Evolutionary conservation across 2,888 invertebrate species (phyloP), one percentile per base, ranked within the genome.

Genomic region (Philereme transversata): DNA sequence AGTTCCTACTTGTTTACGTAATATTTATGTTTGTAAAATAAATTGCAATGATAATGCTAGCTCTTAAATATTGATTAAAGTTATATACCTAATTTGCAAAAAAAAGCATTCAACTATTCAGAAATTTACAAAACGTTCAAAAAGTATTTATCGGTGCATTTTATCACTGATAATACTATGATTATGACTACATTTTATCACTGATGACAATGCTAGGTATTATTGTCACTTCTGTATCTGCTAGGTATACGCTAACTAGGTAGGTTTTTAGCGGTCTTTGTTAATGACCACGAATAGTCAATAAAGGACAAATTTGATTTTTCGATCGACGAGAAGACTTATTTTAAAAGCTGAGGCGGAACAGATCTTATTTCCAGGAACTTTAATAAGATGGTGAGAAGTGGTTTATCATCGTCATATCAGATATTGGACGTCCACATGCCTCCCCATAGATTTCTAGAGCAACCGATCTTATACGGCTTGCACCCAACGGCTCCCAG

Each of bases 261-360:
- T 69, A 67, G 70, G 73, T 73, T 75, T 76, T 83, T 77, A 78
- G 79, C 74, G 65, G 50, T 73, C 70, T 75, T 84, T 83, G 83
- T 83, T 82, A 83, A 84, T 80, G 69, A 79, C 75, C 79, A 78
- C 82, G 82, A 82, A 71, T 62, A 73, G 77, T 68, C 78, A 82
- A 83, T 76, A 72, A 57, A 67, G 73, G 78, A 74, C 76, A 77
- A 73, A 74, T 80, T 78, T 75, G 70, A 72, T 71, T 75, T 73
- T 73, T 62, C 43, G 62, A 59, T 58, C 47, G 43, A 36, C 54
- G 53, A 56, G 44, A 55, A 44, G 60, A 61, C 36, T 51, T 59
- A 57, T 64, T 64, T 60, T 46, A 60, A 0, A 36, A 66, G 66
- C 57, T 65, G 53, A 49, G 68, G 77, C 5, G 22, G 22, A 22